phyloP scores from a whole-genome alignment of 2,797 vertebrate species.

The Melanotaenia pygmaea region DNA sequence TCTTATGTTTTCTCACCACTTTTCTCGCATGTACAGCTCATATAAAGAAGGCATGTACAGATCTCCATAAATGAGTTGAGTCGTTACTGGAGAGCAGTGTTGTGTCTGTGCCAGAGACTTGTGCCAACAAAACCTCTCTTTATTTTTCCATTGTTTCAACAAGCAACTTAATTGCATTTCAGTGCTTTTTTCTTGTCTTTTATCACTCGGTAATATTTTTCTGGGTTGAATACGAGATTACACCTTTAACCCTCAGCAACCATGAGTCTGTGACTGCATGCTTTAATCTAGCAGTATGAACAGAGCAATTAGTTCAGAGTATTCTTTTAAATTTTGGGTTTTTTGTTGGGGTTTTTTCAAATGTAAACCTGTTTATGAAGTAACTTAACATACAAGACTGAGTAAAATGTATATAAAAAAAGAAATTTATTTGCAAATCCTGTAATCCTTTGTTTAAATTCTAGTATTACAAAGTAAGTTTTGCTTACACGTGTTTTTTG shows the following conservation, averaged over 20 bases:
- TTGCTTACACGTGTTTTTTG: background rate
- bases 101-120: constrained; percentile 27
- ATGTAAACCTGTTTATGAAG: background rate
- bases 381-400: background rate
- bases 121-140: constrained; percentile 39
- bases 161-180: constrained; percentile 36
- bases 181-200: constrained; percentile 20
- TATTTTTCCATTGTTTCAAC: constrained; percentile 50
- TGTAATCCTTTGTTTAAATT: background rate
- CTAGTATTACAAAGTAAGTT: background rate
- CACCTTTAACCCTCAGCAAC: constrained; percentile 11
- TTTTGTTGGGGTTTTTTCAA: background rate
- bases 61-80: constrained; percentile 52
- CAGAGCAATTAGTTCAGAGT: background rate
- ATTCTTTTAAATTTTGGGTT: background rate
- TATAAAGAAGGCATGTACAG: constrained; percentile 23
- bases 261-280: constrained; percentile 1
- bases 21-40: constrained; percentile 22
- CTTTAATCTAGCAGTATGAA: constrained; percentile 2
- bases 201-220: constrained; percentile 23
- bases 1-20: constrained; percentile 33
- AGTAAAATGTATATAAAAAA: background rate
- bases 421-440: background rate
- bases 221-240: background rate
- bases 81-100: constrained; percentile 31